Conservation (phyloP, 2,113 vertebrate genomes). For the Suncus etruscus region DNA sequence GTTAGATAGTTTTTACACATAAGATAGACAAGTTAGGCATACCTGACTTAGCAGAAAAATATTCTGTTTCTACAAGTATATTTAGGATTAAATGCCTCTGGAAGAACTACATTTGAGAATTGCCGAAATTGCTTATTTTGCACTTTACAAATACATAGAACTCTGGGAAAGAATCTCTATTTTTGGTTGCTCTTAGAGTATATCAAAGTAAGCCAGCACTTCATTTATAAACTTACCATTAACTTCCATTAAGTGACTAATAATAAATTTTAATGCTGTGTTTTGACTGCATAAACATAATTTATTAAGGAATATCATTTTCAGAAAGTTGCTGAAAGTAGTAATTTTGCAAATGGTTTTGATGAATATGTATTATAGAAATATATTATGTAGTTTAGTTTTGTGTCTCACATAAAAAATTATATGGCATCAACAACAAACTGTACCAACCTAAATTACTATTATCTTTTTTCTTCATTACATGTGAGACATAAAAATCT, state of each 20-base stretch:
- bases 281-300: slow-evolving; percentile 74
- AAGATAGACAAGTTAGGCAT: slow-evolving; percentile 52
- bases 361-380: slow-evolving; percentile 69
- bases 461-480: neutral
- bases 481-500: slow-evolving; percentile 29
- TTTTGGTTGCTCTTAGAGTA: slow-evolving; percentile 76
- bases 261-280: slow-evolving; percentile 78
- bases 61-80: slow-evolving; percentile 72
- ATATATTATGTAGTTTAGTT: slow-evolving; percentile 45
- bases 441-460: neutral
- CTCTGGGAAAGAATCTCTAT: slow-evolving; percentile 79
- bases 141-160: slow-evolving; percentile 73
- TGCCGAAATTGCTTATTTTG: slow-evolving; percentile 71
- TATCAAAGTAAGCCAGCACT: slow-evolving; percentile 76
- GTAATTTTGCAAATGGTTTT: slow-evolving; percentile 76
- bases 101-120: slow-evolving; percentile 72
- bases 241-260: slow-evolving; percentile 79
- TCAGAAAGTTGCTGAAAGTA: slow-evolving; percentile 72
- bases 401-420: slow-evolving; percentile 68
- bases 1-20: slow-evolving; percentile 44
- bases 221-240: slow-evolving; percentile 80
- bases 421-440: slow-evolving; percentile 49
- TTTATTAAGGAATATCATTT: slow-evolving; percentile 77
- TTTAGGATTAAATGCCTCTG: slow-evolving; percentile 77
- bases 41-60: slow-evolving; percentile 75